A percentile compares a stretch with the other conserved stretches of the same genome.
Evolutionary conservation across 2,113 vertebrate genomes (phyloP).

Genomic region (Excalfactoria chinensis): DNA sequence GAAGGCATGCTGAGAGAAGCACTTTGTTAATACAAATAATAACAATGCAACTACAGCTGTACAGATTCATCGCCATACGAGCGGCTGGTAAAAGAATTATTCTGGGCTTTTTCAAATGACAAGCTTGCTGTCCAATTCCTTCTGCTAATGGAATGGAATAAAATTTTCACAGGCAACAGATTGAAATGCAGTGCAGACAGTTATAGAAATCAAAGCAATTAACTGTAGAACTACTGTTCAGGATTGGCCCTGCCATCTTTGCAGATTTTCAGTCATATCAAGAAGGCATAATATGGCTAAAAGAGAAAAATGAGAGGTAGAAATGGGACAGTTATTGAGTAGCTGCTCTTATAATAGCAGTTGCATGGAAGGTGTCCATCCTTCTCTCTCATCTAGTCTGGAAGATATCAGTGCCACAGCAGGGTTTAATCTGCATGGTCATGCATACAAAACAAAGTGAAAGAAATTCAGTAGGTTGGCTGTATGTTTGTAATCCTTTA

Average conservation of each 20-base stretch:
- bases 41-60: background rate
- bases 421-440: background rate
- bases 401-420: background rate
- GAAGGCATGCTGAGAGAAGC: background rate
- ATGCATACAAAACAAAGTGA: background rate
- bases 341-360: background rate
- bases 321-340: background rate
- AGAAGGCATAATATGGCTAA: background rate
- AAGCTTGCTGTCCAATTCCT: background rate
- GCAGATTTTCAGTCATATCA: rapidly evolving
- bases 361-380: background rate
- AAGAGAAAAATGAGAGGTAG: rapidly evolving
- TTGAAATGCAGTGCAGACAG: background rate
- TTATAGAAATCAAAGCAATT: background rate
- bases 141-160: background rate
- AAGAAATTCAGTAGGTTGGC: background rate
- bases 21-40: background rate
- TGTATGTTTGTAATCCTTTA: background rate
- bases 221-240: background rate
- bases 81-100: background rate
- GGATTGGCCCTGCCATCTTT: background rate
- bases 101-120: background rate
- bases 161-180: background rate
- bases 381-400: background rate
- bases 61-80: rapidly evolving